Evolutionary conservation across 2,797 vertebrate genomes (phyloP).

Genomic region (Chloroceryle inda): DNA sequence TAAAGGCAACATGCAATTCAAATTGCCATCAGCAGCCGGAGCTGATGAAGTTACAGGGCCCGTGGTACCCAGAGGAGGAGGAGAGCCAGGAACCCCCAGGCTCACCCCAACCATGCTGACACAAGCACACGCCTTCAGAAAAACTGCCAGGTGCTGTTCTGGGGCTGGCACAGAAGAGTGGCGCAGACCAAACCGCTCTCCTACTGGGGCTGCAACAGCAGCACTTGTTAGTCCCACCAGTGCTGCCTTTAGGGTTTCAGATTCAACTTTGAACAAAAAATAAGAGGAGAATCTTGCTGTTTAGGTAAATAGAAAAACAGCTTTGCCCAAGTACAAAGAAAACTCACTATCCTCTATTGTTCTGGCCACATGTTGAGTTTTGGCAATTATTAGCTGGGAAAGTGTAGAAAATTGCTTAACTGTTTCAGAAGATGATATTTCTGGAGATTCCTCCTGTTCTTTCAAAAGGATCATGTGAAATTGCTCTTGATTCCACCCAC

Average conservation of each 20-base stretch:
- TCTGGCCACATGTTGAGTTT: background rate
- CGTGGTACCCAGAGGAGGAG: background rate
- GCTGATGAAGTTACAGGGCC: background rate
- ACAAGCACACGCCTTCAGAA: background rate
- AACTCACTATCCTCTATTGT: background rate
- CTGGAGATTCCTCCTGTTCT: background rate
- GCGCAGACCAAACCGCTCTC: background rate
- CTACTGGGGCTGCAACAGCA: background rate
- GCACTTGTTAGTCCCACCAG: background rate
- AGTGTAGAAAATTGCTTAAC: background rate
- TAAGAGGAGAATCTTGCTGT: background rate
- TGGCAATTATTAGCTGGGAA: background rate
- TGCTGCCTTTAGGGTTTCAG: background rate
- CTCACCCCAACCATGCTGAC: accelerated
- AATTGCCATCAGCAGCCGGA: background rate
- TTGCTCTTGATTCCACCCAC: constrained; percentile 28
- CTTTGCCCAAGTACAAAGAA: background rate
- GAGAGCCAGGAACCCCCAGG: accelerated
- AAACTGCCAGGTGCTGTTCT: accelerated
- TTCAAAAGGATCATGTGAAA: background rate
- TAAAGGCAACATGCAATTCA: background rate
- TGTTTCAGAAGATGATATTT: background rate
- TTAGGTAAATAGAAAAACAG: background rate
- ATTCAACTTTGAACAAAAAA: background rate
- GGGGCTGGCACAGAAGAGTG: background rate